Evolutionary conservation across 2,797 vertebrate genomes (phyloP).

Genomic region (Euphonia xanthogaster): DNA sequence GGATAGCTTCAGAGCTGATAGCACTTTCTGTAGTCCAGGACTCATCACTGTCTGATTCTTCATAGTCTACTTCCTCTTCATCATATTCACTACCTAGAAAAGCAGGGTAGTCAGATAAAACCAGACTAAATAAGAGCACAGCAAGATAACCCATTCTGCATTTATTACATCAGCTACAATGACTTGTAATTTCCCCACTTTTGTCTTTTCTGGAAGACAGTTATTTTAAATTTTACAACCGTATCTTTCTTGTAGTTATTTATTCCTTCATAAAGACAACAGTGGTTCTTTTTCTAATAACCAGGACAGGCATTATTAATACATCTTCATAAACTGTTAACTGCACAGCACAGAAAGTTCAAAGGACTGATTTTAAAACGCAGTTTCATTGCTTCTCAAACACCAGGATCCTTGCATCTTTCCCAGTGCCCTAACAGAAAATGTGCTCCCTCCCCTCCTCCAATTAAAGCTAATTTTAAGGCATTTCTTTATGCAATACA

Average conservation of each 20-base stretch:
- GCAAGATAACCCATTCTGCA: neutral
- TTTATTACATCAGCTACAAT: conserved; percentile 6
- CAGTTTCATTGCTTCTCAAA: conserved; percentile 36
- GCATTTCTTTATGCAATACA: conserved; percentile 72
- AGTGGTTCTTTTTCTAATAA: conserved; percentile 26
- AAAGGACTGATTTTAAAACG: conserved; percentile 35
- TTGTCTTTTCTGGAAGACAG: neutral
- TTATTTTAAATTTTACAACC: conserved; percentile 25
- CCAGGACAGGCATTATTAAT: conserved; percentile 9
- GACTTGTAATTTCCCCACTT: conserved; percentile 29
- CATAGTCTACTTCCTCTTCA: conserved; percentile 96
- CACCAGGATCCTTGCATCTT: conserved; percentile 22
- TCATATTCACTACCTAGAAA: conserved; percentile 94
- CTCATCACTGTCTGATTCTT: conserved; percentile 98
- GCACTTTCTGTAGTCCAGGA: conserved; percentile 99
- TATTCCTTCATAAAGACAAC: conserved; percentile 9
- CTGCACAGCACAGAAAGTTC: neutral
- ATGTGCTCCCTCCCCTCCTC: neutral
- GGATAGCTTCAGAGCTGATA: conserved; percentile 98
- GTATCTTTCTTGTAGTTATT: neutral
- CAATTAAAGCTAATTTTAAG: conserved; percentile 64
- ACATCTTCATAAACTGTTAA: conserved; percentile 26
- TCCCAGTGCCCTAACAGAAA: neutral
- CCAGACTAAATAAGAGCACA: neutral
- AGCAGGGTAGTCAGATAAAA: neutral